A percentile compares a stretch with the other conserved stretches of the same genome.
These are phyloP conservation scores for Drosophila quasianomalipes DNA, from an alignment of 2,888 invertebrate genomes.

Conservation along the genomic window DNA sequence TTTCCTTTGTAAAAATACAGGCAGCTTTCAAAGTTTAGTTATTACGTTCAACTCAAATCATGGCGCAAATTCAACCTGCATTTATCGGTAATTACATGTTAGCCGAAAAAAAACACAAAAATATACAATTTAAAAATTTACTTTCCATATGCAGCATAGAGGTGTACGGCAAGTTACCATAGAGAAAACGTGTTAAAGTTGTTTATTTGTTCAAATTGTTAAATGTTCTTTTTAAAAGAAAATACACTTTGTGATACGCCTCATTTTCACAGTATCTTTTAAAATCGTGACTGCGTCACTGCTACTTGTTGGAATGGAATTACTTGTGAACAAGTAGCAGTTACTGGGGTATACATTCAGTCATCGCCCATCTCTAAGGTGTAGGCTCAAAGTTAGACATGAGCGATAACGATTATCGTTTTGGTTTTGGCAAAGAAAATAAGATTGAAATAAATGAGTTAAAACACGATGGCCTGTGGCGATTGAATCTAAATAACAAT, in stretches of 20 bases:
- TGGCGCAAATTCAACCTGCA: conserved; percentile 74
- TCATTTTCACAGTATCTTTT: background rate
- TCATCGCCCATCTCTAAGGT: conserved; percentile 39
- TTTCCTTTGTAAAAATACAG: conserved; percentile 38
- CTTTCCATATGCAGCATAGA: conserved; percentile 39
- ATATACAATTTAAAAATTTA: background rate
- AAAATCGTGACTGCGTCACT: conserved; percentile 4
- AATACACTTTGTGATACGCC: background rate
- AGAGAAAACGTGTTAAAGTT: background rate
- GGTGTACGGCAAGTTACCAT: conserved; percentile 40
- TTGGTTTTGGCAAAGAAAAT: conserved; percentile 59
- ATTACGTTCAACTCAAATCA: conserved; percentile 72
- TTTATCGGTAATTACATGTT: conserved; percentile 69
- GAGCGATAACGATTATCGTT: conserved; percentile 63
- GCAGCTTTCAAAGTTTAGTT: conserved; percentile 45
- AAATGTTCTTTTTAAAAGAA: background rate
- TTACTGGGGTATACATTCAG: conserved; percentile 9
- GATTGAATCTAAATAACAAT: conserved; percentile 65
- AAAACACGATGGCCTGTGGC: conserved; percentile 64
- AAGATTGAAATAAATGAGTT: conserved; percentile 70
- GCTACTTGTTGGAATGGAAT: conserved; percentile 1
- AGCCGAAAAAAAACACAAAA: background rate
- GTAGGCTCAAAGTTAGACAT: conserved; percentile 57
- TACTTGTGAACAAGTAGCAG: conserved; percentile 7
- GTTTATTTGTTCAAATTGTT: background rate